These are phyloP conservation scores for Danio kyathit DNA, from an alignment of 2,797 vertebrate genomes.

Conservation along the genomic window DNA sequence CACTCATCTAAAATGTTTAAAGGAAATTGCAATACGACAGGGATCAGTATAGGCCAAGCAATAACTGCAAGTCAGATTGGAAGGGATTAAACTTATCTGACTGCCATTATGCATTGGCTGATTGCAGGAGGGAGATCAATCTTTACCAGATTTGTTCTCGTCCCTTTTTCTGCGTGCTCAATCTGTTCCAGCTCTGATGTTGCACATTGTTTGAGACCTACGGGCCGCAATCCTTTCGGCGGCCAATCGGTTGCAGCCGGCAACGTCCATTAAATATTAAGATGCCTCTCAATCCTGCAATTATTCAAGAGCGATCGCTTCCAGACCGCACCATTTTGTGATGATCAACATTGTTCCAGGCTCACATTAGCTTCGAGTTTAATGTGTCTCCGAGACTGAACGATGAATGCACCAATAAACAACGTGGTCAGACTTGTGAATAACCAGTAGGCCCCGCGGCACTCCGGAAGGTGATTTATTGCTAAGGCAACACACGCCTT, in stretches of 20 bases:
- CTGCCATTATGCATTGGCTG: slow-evolving; percentile 58
- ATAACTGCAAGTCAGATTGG: slow-evolving; percentile 61
- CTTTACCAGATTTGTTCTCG: slow-evolving; percentile 51
- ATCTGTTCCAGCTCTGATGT: slow-evolving; percentile 37
- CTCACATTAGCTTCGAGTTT: slow-evolving; percentile 27
- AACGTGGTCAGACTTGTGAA: slow-evolving; percentile 41
- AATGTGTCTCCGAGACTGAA: slow-evolving; percentile 51
- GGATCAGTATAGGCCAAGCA: slow-evolving; percentile 62
- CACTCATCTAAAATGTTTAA: slow-evolving; percentile 67
- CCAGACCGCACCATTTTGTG: slow-evolving; percentile 26
- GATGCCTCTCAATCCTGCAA: slow-evolving; percentile 23
- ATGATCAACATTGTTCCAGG: slow-evolving; percentile 9
- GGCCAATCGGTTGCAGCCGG: background rate
- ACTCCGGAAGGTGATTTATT: slow-evolving; percentile 54
- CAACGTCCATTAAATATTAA: slow-evolving; percentile 39
- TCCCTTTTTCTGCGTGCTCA: slow-evolving; percentile 35
- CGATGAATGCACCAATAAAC: slow-evolving; percentile 48
- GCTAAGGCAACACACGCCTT: slow-evolving; percentile 22
- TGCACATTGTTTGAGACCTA: slow-evolving; percentile 41
- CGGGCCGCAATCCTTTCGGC: slow-evolving; percentile 22
- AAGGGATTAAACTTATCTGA: slow-evolving; percentile 56
- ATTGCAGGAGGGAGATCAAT: slow-evolving; percentile 62
- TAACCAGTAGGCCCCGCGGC: slow-evolving; percentile 47
- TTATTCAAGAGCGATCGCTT: slow-evolving; percentile 15
- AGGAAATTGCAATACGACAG: slow-evolving; percentile 66